Evolutionary conservation across 2,797 vertebrate species (phyloP), one percentile per base, ranked within the genome.

Genomic region (Clarias fuscus): DNA sequence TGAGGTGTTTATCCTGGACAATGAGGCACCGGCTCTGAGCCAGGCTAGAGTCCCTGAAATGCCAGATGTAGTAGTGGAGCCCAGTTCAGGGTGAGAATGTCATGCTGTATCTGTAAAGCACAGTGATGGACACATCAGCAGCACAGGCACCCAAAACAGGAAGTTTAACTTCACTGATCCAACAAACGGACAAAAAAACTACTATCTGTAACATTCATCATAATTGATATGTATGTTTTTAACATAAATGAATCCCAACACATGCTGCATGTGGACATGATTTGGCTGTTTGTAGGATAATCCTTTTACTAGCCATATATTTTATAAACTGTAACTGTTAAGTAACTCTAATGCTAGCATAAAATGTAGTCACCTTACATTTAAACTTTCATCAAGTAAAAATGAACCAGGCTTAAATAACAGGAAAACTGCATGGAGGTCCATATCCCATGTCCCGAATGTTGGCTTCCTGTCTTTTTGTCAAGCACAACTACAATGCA

Each of bases 1-100:
- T 1, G 98, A 99, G 92, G 96, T 99, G 88, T 99, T 98, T 88
- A 99, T 99, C 93, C 93, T 99, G 93, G 98, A 99, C 91, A 97
- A 97, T 43, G 97, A 98, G 91, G 94, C 91, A 10, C 93, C 91
- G 0, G 27, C 79, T 82, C 83, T 91, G 90, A 94, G 91, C 24
- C 96, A 96, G 92, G 94, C 95, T 37, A 91, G 92, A 0, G 96
- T 94, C 13, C 95, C 96, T 0, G 96, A 96, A 90, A 99, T 99
- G 98, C 98, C 98, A 2, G 98, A 99, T 82, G 94, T 99, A 89
- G 98, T 99, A 88, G 97, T 98, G 84, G 97, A 99, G 87, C 98
- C 98, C 58, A 93, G 94, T 13, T 93, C 96, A 0, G 96, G 97
- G 98, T 99, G 90, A 91, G 76, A 76, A 59, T 79, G 24, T 22